Evolutionary conservation across 2,888 invertebrate genomes (phyloP).

Genomic region (Drosophila affinis): DNA sequence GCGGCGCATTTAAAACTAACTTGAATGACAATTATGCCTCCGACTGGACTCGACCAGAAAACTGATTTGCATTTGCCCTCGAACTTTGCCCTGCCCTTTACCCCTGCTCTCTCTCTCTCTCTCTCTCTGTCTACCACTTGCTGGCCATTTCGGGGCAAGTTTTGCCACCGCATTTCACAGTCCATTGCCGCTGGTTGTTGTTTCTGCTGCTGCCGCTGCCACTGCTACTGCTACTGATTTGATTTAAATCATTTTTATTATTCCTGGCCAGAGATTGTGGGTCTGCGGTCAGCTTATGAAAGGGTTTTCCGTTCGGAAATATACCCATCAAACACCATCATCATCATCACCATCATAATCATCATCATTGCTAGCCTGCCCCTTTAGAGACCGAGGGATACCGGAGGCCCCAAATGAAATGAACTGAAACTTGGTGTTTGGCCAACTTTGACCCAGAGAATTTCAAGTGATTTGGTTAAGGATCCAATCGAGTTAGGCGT

Average conservation of each 20-base stretch:
- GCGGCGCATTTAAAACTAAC: conserved; percentile 57
- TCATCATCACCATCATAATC: neutral
- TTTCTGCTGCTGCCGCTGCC: conserved; percentile 31
- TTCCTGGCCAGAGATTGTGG: conserved; percentile 5
- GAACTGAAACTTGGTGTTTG: conserved; percentile 33
- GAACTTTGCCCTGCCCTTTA: neutral
- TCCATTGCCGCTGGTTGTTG: conserved; percentile 34
- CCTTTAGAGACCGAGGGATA: neutral
- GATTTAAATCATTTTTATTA: conserved; percentile 37
- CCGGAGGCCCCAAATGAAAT: conserved; percentile 15
- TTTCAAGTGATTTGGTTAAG: conserved; percentile 13
- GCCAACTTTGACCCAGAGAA: conserved; percentile 26
- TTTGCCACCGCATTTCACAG: conserved; percentile 42
- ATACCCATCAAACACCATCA: neutral
- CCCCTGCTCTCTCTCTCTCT: neutral
- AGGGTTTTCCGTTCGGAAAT: conserved; percentile 10
- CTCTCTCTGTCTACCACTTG: neutral
- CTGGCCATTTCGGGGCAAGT: conserved; percentile 19
- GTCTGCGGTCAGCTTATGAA: conserved; percentile 10
- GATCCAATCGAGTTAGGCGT: conserved; percentile 5
- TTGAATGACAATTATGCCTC: conserved; percentile 60
- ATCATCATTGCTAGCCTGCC: neutral
- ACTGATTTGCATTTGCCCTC: conserved; percentile 53
- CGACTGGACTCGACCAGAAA: conserved; percentile 16
- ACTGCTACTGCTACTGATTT: conserved; percentile 39